A percentile compares a stretch with the other conserved stretches of the same genome.
These are phyloP conservation scores for Rhagologus leucostigma DNA, from an alignment of 2,113 vertebrate species.

Conservation along the genomic window DNA sequence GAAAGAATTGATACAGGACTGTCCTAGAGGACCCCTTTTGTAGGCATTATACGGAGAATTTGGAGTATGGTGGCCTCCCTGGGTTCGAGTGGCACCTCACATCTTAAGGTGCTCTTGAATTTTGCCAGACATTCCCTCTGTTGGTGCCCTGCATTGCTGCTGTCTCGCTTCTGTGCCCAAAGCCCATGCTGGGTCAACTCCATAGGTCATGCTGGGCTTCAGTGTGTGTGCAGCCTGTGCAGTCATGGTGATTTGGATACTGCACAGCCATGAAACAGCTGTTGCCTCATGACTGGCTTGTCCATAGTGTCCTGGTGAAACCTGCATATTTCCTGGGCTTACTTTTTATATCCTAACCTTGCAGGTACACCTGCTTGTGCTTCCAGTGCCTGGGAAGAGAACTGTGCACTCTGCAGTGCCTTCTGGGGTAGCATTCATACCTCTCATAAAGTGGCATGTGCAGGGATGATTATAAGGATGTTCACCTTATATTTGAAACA, in stretches of 20 bases:
- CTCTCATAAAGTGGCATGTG: neutral
- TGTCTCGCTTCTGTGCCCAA: neutral
- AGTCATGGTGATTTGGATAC: rapidly evolving
- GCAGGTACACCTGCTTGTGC: neutral
- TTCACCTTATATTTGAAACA: neutral
- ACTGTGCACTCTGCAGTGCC: neutral
- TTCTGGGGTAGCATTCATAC: neutral
- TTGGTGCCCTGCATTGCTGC: rapidly evolving
- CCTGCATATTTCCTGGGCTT: neutral
- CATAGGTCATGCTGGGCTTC: neutral
- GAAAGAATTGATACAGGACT: neutral
- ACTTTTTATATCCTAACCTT: neutral
- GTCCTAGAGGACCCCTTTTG: neutral
- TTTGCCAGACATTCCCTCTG: neutral
- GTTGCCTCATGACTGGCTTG: neutral
- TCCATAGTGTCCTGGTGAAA: neutral
- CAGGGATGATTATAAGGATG: neutral
- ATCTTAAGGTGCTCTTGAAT: neutral
- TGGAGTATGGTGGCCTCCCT: neutral
- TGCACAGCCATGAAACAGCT: neutral
- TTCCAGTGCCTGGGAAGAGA: neutral
- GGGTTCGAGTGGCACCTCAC: neutral
- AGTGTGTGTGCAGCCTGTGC: neutral
- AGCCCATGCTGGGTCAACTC: rapidly evolving
- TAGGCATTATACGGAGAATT: neutral